A percentile compares a stretch with the other conserved stretches of the same genome.
These are phyloP conservation scores for Potorous gilbertii DNA, from an alignment of 2,797 vertebrate genomes.

Conservation along the genomic window DNA sequence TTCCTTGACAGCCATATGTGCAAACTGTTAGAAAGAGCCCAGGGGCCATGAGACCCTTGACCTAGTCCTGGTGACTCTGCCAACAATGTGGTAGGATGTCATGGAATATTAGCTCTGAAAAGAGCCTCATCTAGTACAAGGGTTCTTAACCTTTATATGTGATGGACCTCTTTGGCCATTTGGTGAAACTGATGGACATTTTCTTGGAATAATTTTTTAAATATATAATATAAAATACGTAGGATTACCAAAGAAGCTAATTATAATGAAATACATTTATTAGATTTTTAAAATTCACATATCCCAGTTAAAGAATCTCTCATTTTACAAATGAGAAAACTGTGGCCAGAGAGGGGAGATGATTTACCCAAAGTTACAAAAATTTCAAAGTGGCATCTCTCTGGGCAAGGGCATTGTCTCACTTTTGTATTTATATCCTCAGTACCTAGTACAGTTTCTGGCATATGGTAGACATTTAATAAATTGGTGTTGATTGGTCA, in stretches of 20 bases:
- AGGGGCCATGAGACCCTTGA: neutral
- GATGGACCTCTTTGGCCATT: neutral
- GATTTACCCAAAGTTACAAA: neutral
- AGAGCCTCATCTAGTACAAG: neutral
- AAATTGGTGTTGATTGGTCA: neutral
- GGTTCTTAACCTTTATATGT: neutral
- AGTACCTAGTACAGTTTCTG: neutral
- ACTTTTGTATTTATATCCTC: neutral
- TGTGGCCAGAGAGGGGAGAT: neutral
- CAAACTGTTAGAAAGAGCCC: neutral
- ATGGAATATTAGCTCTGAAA: neutral
- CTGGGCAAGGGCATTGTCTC: neutral
- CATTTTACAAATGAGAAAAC: neutral
- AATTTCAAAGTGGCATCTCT: neutral
- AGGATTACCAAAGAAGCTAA: neutral
- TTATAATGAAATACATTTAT: neutral
- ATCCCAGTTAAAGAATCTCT: neutral
- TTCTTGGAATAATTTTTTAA: neutral
- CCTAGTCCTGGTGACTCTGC: neutral
- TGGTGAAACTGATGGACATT: neutral
- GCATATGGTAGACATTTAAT: neutral
- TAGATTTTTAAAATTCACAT: neutral
- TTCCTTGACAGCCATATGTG: neutral
- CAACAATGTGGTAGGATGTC: neutral
- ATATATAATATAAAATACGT: neutral